Conservation (phyloP, 2,113 vertebrate genomes). For the Hoplias malabaricus region DNA sequence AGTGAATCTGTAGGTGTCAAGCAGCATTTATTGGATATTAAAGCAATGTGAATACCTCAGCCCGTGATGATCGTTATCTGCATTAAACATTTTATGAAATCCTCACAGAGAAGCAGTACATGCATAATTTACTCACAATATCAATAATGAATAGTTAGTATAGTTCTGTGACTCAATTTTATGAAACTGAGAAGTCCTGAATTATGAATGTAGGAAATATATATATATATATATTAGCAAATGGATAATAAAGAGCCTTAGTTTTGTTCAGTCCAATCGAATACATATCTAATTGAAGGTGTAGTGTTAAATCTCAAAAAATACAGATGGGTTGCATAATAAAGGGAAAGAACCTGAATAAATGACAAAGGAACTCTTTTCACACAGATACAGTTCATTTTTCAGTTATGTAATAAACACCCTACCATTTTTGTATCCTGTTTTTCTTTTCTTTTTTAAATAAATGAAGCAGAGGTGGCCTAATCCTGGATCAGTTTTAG, state of each 20-base stretch:
- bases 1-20: slow-evolving; percentile 21
- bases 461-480: too few species aligned
- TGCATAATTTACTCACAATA: not conserved
- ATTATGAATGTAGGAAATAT: not conserved
- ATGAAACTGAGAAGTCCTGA: not conserved
- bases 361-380: not conserved
- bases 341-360: not conserved
- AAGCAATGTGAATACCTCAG: slow-evolving; percentile 56
- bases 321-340: not conserved
- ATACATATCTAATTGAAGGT: not conserved
- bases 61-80: slow-evolving; percentile 29
- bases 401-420: not conserved
- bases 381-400: not conserved
- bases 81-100: slow-evolving; percentile 46
- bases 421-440: too few species aligned
- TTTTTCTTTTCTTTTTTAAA: too few species aligned
- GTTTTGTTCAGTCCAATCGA: not conserved
- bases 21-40: slow-evolving; percentile 70
- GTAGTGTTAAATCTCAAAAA: not conserved
- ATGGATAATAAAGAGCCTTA: too few species aligned
- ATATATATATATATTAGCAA: too few species aligned
- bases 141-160: not conserved
- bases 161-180: not conserved
- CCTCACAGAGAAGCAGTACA: slow-evolving; percentile 31
- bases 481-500: too few species aligned